These are phyloP conservation scores for Tachysurus vachellii DNA, from an alignment of 2,113 vertebrate genomes.

Conservation along the genomic window DNA sequence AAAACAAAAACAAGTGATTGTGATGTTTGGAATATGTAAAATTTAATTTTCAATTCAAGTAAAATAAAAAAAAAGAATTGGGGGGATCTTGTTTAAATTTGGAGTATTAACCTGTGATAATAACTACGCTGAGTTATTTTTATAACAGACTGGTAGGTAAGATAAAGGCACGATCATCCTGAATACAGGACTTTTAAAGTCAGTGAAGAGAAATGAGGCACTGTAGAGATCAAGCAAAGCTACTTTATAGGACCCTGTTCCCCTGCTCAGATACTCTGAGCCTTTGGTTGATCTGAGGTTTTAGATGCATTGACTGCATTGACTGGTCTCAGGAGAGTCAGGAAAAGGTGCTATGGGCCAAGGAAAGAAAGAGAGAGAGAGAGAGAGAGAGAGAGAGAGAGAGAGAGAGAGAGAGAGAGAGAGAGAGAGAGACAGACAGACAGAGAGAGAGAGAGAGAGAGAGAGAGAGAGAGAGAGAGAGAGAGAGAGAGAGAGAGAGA, in stretches of 20 bases:
- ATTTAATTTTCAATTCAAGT: not conserved
- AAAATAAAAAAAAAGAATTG: not conserved
- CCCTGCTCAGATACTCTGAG: conserved; percentile 29
- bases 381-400: conserved; percentile 18
- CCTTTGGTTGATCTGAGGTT: conserved; percentile 41
- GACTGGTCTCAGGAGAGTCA: conserved; percentile 45
- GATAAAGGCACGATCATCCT: not conserved
- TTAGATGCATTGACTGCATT: conserved; percentile 45
- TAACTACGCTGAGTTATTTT: not conserved
- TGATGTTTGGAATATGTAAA: not conserved
- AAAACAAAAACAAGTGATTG: not conserved
- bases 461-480: conserved; percentile 4
- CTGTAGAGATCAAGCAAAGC: conserved; percentile 28
- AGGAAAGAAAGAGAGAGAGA: not conserved
- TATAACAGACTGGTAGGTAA: not conserved
- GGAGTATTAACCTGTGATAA: not conserved
- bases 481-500: conserved; percentile 10
- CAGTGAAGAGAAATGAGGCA: conserved; percentile 5
- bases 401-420: too few species aligned
- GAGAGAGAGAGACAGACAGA: too few species aligned
- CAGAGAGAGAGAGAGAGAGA: too few species aligned
- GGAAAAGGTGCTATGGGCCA: conserved; percentile 33
- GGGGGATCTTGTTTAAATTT: not conserved
- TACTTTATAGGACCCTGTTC: conserved; percentile 24
- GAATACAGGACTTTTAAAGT: conserved; percentile 1